Evolutionary conservation across 1,140 invertebrate genomes (phyloP).

Genomic region (Rhyzopertha dominica): DNA sequence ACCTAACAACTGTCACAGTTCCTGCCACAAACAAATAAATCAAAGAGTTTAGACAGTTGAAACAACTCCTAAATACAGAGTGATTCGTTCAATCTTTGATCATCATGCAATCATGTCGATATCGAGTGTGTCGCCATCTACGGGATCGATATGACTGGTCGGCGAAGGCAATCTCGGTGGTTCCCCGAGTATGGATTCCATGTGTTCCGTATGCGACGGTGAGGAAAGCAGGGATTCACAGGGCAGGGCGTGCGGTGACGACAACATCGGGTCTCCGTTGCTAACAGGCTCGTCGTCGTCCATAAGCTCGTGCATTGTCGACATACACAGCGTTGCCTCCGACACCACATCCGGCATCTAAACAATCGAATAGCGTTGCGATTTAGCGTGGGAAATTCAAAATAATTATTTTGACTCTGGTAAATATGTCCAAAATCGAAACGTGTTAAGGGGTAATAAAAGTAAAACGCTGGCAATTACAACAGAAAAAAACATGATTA

Average conservation of each 20-base stretch:
- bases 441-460: no score
- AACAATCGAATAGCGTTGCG: no score
- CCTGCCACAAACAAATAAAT: no score
- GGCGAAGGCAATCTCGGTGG: conserved; percentile 35
- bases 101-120: conserved; percentile 47
- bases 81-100: no score
- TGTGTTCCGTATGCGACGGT: conserved; percentile 29
- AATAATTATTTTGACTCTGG: no score
- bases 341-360: conserved; percentile 55
- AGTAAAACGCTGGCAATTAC: no score
- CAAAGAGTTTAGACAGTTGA: no score
- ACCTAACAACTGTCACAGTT: no score
- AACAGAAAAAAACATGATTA: no score
- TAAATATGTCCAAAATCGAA: no score
- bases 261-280: conserved; percentile 59
- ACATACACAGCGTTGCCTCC: conserved; percentile 57
- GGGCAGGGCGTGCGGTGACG: conserved; percentile 45
- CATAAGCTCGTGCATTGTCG: conserved; percentile 75
- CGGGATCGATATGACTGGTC: conserved; percentile 42
- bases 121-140: conserved; percentile 42
- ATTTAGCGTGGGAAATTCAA: no score
- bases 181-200: conserved; percentile 37
- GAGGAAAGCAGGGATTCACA: conserved; percentile 34
- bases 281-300: conserved; percentile 70
- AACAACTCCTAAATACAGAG: not conserved